Percentiles rank a stretch among this genome's conserved stretches.
Conservation (phyloP, 2,888 invertebrate species). For the Chrysomela aeneicollis region DNA sequence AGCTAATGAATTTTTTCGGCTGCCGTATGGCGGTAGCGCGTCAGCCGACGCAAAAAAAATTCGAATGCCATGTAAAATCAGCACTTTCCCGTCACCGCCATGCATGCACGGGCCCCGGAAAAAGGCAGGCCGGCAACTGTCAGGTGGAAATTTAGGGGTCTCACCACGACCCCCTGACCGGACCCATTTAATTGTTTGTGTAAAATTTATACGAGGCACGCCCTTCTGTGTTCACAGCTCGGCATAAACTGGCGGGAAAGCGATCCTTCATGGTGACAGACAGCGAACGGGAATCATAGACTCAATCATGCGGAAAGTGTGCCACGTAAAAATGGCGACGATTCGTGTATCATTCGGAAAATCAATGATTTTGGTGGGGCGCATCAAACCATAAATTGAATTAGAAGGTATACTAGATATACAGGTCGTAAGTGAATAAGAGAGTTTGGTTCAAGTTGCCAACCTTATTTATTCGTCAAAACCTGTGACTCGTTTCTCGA, state of each 20-base stretch:
- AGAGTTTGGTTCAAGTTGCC: too few relatives aligned
- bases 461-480: too few relatives aligned
- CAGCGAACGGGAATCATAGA: too few relatives aligned
- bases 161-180: constrained; percentile 13
- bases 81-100: constrained; percentile 27
- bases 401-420: too few relatives aligned
- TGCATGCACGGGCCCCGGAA: constrained; percentile 24
- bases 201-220: constrained; percentile 29
- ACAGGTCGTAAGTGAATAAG: too few relatives aligned
- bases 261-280: background rate
- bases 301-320: too few relatives aligned
- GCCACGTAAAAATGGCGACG: too few relatives aligned
- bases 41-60: constrained; percentile 13
- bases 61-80: constrained; percentile 28
- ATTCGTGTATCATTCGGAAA: too few relatives aligned
- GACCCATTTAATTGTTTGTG: constrained; percentile 32
- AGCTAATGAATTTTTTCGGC: background rate
- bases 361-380: too few relatives aligned
- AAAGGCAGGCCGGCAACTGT: constrained; percentile 27
- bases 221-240: constrained; percentile 14
- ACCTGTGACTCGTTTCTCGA: too few relatives aligned
- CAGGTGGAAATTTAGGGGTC: constrained; percentile 27
- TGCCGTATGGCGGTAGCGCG: background rate
- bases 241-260: background rate
- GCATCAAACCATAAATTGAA: too few relatives aligned